phyloP scores from a whole-genome alignment of 2,888 invertebrate species.

The Agrotis clavis region DNA sequence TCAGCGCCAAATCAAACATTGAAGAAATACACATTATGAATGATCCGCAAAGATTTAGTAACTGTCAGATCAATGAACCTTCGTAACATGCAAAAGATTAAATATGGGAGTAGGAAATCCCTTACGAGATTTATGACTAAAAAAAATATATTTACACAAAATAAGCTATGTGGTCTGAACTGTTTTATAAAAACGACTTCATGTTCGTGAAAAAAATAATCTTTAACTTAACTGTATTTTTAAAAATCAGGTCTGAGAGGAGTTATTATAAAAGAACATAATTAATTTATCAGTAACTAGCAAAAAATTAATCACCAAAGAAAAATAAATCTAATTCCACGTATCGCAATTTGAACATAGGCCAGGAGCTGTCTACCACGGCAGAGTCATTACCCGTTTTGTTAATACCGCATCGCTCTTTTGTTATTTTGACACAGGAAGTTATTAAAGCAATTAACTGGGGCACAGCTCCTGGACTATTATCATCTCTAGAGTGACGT shows the following conservation, averaged over 20 bases:
- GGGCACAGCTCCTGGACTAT: slow-evolving; percentile 89
- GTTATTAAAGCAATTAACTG: slow-evolving; percentile 91
- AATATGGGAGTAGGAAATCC: background rate
- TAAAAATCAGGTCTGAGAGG: background rate
- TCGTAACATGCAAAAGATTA: background rate
- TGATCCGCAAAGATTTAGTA: slow-evolving; percentile 13
- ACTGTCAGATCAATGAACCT: slow-evolving; percentile 52
- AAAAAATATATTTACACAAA: background rate
- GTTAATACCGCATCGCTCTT: slow-evolving; percentile 88
- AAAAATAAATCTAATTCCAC: slow-evolving; percentile 53
- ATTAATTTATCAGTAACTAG: slow-evolving; percentile 12
- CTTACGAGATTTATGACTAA: background rate
- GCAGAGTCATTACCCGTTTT: slow-evolving; percentile 83
- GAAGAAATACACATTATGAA: background rate
- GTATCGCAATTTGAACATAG: slow-evolving; percentile 75
- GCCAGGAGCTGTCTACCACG: slow-evolving; percentile 76
- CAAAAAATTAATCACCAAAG: slow-evolving; percentile 9
- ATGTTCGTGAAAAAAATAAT: no score
- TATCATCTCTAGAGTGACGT: slow-evolving; percentile 90
- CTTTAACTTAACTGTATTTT: no score
- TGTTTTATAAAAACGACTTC: no score
- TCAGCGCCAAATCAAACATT: slow-evolving; percentile 9
- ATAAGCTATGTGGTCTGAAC: background rate
- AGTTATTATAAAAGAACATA: background rate
- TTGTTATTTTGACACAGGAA: slow-evolving; percentile 92